Conservation (phyloP, 2,113 vertebrate genomes). For the Oenanthe oenanthe region DNA sequence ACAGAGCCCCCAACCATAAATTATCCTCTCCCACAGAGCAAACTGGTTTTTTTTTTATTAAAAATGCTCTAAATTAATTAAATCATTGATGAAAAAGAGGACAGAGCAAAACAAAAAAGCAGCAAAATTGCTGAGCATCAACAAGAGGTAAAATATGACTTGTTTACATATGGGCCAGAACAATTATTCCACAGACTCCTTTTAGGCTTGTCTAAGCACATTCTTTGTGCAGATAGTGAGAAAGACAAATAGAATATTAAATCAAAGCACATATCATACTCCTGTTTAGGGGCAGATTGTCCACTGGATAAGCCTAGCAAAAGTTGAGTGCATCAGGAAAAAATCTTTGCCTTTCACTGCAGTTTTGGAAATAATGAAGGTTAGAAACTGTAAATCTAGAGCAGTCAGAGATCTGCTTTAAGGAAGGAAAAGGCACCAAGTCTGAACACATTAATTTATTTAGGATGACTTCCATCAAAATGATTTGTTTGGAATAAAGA, state of each 20-base stretch:
- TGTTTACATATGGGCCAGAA: not conserved
- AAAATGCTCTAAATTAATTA: not conserved
- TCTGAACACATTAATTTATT: not conserved
- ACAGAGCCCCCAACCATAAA: not conserved
- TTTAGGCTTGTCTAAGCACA: conserved; percentile 8
- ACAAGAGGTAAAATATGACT: not conserved
- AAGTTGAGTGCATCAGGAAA: not conserved
- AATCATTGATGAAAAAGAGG: not conserved
- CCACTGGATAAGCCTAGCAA: not conserved
- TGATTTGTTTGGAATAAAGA: not conserved
- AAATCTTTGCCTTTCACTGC: not conserved
- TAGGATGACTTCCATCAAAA: not conserved
- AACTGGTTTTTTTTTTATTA: not conserved
- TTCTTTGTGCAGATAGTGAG: not conserved
- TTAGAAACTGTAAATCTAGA: not conserved
- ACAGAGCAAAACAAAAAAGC: not conserved
- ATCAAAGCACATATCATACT: not conserved
- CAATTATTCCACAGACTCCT: not conserved
- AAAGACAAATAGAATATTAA: not conserved
- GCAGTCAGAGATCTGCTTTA: not conserved
- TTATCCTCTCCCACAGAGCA: not conserved
- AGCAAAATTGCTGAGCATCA: not conserved
- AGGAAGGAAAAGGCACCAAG: not conserved
- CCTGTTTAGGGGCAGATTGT: not conserved
- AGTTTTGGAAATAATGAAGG: not conserved